A percentile compares a stretch with the other conserved stretches of the same genome.
These are phyloP conservation scores for Gorsachius goisagi DNA, from an alignment of 2,113 vertebrate genomes.

Conservation along the genomic window DNA sequence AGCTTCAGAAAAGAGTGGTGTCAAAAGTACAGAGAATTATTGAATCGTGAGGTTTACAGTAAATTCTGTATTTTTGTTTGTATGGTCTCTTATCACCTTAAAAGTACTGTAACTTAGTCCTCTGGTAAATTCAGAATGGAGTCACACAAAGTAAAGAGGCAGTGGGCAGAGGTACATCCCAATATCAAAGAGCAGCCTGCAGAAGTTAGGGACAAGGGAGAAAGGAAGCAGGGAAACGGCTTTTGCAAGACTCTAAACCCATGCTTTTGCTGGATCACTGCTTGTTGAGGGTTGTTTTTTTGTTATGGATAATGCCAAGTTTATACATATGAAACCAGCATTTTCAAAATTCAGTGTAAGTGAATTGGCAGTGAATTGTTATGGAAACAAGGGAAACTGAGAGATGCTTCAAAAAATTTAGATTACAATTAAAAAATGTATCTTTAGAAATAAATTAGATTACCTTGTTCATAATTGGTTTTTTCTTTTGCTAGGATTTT, in stretches of 20 bases:
- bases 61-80: not conserved
- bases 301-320: not conserved
- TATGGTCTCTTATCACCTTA: not conserved
- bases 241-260: not conserved
- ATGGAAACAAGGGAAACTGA: not conserved
- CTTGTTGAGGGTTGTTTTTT: not conserved
- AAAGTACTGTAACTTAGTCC: not conserved
- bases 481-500: not conserved
- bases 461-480: not conserved
- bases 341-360: not conserved
- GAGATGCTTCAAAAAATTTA: not conserved
- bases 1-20: not conserved
- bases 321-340: not conserved
- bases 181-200: not conserved
- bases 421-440: not conserved
- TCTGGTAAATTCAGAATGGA: not conserved
- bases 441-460: not conserved
- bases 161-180: not conserved
- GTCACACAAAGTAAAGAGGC: not conserved
- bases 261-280: not conserved
- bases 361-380: not conserved
- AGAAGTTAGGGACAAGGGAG: not conserved
- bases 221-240: not conserved
- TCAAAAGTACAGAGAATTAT: not conserved
- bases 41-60: not conserved